phyloP scores from a whole-genome alignment of 1,140 invertebrate species.

The Latrodectus geometricus region DNA sequence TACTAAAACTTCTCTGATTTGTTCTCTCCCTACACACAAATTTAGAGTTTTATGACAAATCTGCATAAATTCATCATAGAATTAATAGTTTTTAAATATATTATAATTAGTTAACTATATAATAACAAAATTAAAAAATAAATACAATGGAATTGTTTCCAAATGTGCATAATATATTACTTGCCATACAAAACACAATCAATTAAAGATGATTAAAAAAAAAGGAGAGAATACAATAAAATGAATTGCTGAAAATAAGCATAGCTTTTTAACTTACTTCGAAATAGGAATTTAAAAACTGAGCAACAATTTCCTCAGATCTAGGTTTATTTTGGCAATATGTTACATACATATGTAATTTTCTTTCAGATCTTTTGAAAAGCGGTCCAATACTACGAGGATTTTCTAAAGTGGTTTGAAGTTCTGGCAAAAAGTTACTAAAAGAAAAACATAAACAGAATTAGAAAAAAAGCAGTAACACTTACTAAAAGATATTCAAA shows the following conservation, averaged over 20 bases:
- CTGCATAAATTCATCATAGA: no score
- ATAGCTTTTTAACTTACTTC: constrained; percentile 75
- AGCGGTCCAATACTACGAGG: constrained; percentile 87
- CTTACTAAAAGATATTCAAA: not conserved
- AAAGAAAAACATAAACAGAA: constrained; percentile 67
- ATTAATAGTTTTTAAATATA: no score
- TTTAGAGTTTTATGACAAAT: no score
- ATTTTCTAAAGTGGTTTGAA: constrained; percentile 87
- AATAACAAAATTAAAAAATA: constrained; percentile 20
- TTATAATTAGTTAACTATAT: no score
- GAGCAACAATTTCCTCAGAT: constrained; percentile 97
- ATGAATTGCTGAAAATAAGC: not conserved
- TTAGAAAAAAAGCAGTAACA: not conserved
- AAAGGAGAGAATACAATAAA: no score
- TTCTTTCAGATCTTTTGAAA: constrained; percentile 79
- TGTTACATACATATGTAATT: constrained; percentile 92
- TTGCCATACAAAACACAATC: no score
- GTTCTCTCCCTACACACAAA: no score
- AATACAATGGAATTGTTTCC: no score
- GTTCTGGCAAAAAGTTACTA: constrained; percentile 88
- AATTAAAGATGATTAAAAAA: no score
- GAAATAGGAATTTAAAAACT: constrained; percentile 92
- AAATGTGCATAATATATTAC: no score
- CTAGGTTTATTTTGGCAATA: constrained; percentile 99
- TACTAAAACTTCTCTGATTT: no score